A percentile compares a stretch with the other conserved stretches of the same genome.
These are phyloP conservation scores for Diglossa cyanea DNA, from an alignment of 2,797 vertebrate genomes.

Conservation along the genomic window DNA sequence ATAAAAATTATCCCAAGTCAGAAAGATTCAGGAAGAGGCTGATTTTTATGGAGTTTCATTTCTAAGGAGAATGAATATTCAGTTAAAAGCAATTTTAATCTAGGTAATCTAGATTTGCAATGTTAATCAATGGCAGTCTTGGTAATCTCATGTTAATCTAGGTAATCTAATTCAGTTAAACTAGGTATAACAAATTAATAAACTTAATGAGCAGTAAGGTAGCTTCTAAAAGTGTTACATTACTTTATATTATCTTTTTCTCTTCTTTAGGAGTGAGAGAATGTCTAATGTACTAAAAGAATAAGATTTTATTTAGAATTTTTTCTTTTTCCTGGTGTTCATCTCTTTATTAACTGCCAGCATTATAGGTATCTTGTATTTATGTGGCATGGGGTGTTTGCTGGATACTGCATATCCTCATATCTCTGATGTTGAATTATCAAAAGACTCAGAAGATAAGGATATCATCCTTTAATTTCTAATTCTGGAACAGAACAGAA, in stretches of 20 bases:
- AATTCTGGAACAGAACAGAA: neutral
- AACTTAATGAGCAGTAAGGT: neutral
- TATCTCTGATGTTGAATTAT: neutral
- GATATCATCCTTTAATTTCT: neutral
- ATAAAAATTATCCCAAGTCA: neutral
- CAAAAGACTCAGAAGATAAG: neutral
- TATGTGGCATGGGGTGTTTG: neutral
- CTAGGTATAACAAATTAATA: neutral
- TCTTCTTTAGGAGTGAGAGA: neutral
- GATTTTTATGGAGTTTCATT: neutral
- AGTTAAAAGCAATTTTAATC: neutral
- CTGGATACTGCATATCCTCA: neutral
- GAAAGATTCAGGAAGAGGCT: neutral
- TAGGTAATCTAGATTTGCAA: neutral
- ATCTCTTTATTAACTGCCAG: neutral
- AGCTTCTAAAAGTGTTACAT: neutral
- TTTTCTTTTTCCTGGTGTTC: neutral
- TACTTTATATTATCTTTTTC: neutral
- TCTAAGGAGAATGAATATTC: neutral
- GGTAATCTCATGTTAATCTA: neutral
- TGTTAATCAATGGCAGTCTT: neutral
- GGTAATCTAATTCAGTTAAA: neutral
- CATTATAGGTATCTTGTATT: neutral
- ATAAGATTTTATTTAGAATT: neutral
- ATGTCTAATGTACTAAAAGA: neutral